Evolutionary conservation across 2,888 invertebrate species (phyloP), one percentile per base, ranked within the genome.

Genomic region (Cyclophora punctaria): DNA sequence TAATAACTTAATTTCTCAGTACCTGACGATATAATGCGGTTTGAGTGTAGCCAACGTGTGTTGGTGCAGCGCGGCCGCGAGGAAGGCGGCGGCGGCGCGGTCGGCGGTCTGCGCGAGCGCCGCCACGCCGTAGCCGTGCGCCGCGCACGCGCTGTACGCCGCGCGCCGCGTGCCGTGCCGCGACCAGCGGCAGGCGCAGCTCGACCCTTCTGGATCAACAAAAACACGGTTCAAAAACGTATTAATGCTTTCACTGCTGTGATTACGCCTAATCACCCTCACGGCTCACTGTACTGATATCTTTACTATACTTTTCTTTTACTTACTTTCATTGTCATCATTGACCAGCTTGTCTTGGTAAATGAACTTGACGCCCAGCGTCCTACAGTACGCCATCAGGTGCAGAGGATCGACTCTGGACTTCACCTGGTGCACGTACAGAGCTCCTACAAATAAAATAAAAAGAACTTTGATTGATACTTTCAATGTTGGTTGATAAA

Each of bases 61-160:
- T 63, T 92, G 94, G 70, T 95, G 94, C 71, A 97, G 93, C 6
- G 94, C 91, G 1, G 95, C 93, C 68, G 95, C 92, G 53, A 97
- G 80, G 79, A 97, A 96, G 56, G 93, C 93, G 69, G 95, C 93
- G 34, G 95, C 93, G 1, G 59, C 48, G 41, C 3, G 61, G 56
- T 1, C 59, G 37, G 5, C 59, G 59, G 3, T 96, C 74, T 97
- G 96, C 2, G 95, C 96, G 40, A 97, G 85, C 0, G 96, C 96
- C n/a, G 96, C 88, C 2, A 96, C 96, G 73, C 96, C 95, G 84
- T 95, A 97, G 1, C 93, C 93, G 63, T 94, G 92, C 50, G 92
- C 89, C 56, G 93, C 90, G 0, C 96, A 96, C 35, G 94, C 90
- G 0, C 92, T 88, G 73, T 95, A 95, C 41, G 96, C 90, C 55